Evolutionary conservation across 2,888 invertebrate species (phyloP).

Genomic region (Brassicogethes aeneus): DNA sequence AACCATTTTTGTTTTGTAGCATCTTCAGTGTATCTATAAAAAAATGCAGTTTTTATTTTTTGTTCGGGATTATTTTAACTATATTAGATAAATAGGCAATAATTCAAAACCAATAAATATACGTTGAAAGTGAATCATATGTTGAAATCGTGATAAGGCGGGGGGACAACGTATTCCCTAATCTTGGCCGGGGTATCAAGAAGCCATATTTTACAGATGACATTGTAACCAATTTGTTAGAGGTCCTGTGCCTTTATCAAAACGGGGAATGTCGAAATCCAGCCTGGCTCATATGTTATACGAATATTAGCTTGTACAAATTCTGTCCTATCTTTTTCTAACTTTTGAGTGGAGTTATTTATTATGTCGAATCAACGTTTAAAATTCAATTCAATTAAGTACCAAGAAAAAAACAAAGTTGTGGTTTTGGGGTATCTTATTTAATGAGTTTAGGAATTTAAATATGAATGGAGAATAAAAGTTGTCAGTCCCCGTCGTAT

Average conservation of each 20-base stretch:
- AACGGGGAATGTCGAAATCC: conserved; percentile 17
- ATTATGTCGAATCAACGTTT: too few relatives aligned
- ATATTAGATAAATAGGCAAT: too few relatives aligned
- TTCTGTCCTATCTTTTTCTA: too few relatives aligned
- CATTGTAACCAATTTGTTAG: conserved; percentile 28
- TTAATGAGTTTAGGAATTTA: too few relatives aligned
- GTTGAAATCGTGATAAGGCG: conserved; percentile 1
- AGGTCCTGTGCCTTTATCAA: conserved; percentile 19
- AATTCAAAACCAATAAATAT: conserved; percentile 13
- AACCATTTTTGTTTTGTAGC: too few relatives aligned
- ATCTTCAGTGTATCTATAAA: too few relatives aligned
- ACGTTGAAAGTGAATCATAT: conserved; percentile 18
- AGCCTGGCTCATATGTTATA: conserved; percentile 23
- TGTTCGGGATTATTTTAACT: too few relatives aligned
- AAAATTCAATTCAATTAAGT: too few relatives aligned
- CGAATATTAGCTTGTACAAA: conserved; percentile 5
- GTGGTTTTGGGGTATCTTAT: too few relatives aligned
- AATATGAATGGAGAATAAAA: conserved; percentile 34
- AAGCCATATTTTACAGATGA: conserved; percentile 29
- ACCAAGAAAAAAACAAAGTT: too few relatives aligned
- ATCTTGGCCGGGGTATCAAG: conserved; percentile 18
- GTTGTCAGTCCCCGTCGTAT: conserved; percentile 29
- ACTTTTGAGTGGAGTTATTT: too few relatives aligned
- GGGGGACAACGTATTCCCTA: conserved; percentile 15
- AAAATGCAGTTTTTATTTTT: too few relatives aligned